A percentile compares a stretch with the other conserved stretches of the same genome.
Evolutionary conservation across 2,113 vertebrate genomes (phyloP).

Genomic region (Hypanus sabinus): DNA sequence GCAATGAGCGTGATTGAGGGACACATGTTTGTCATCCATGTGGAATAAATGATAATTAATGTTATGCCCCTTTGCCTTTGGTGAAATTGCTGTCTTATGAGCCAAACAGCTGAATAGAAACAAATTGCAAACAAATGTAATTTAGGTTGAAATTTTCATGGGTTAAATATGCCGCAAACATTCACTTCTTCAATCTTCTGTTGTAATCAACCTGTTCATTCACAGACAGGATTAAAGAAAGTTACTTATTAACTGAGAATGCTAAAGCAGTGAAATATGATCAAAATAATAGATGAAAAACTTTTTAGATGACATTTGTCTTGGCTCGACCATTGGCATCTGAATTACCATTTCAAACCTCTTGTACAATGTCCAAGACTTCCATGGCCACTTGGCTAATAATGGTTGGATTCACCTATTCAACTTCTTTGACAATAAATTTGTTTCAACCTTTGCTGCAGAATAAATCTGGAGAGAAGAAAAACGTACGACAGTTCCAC

Average conservation of each 20-base stretch:
- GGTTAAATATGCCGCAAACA: neutral
- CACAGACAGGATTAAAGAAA: neutral
- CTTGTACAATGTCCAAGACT: neutral
- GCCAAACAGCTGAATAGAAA: neutral
- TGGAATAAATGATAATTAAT: neutral
- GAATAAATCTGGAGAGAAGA: constrained; percentile 69
- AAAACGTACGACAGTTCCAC: constrained; percentile 82
- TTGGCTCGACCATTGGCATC: neutral
- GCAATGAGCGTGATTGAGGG: neutral
- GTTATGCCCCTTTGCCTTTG: neutral
- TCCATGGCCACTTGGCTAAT: neutral
- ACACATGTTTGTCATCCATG: neutral
- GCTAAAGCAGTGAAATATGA: neutral
- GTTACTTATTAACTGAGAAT: neutral
- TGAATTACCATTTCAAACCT: neutral
- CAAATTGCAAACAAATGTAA: neutral
- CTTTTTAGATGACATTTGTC: neutral
- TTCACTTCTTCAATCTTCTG: neutral
- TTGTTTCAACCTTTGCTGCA: constrained; percentile 44
- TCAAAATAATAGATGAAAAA: neutral
- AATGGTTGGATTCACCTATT: neutral
- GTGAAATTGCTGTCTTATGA: neutral
- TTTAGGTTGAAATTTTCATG: neutral
- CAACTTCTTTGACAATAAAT: neutral
- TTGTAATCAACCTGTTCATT: neutral